Conservation (phyloP, 1,140 invertebrate species). For the Atopsyche davidsoni region DNA sequence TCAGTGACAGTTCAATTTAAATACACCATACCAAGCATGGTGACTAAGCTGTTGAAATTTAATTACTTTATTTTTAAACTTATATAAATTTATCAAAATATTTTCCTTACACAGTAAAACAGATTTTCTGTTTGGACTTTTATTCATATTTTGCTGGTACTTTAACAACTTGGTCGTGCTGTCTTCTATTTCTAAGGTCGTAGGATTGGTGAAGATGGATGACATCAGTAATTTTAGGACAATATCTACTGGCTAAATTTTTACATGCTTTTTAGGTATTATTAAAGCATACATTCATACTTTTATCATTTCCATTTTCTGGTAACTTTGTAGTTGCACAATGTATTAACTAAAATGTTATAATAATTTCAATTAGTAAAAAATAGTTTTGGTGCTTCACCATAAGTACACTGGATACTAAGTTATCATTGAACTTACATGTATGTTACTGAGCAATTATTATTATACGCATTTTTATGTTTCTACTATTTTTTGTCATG, state of each 20-base stretch:
- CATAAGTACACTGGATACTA: too few relatives aligned
- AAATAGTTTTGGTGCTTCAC: too few relatives aligned
- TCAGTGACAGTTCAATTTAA: neutral
- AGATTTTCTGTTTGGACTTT: conserved; percentile 17
- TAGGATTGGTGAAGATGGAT: conserved; percentile 3
- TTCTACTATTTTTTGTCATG: too few relatives aligned
- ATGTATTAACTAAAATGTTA: too few relatives aligned
- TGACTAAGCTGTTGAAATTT: neutral
- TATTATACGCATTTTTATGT: too few relatives aligned
- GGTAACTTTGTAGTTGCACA: too few relatives aligned
- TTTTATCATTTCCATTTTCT: too few relatives aligned
- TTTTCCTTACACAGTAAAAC: conserved; percentile 16
- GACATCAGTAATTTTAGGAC: neutral
- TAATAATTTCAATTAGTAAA: too few relatives aligned
- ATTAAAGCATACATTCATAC: too few relatives aligned
- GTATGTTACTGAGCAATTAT: too few relatives aligned
- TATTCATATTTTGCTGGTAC: conserved; percentile 13
- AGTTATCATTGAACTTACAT: too few relatives aligned
- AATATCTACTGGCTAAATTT: neutral
- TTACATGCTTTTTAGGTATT: too few relatives aligned
- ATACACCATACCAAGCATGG: neutral
- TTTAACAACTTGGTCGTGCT: conserved; percentile 21
- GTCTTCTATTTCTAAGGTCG: neutral
- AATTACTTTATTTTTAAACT: neutral
- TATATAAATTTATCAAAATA: conserved; percentile 2